phyloP scores from a whole-genome alignment of 1,140 invertebrate species.

The Trypoxylus dichotomus region DNA sequence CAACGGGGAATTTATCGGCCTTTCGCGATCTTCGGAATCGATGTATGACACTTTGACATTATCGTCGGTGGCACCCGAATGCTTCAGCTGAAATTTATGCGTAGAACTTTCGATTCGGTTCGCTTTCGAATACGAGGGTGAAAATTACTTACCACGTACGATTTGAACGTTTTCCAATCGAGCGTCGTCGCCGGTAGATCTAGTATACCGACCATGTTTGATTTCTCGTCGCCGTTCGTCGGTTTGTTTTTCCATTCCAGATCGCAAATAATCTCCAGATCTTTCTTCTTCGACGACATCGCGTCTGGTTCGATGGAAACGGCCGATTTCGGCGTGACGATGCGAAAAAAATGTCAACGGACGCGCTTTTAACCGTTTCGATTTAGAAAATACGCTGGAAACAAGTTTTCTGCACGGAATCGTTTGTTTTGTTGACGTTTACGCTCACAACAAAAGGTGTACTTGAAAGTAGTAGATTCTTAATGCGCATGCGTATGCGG shows the following conservation, averaged over 20 bases:
- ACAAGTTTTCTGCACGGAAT: too few species aligned
- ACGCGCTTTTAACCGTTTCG: not conserved
- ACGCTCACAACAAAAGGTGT: slow-evolving; percentile 1
- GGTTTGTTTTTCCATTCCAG: slow-evolving; percentile 51
- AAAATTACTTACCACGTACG: slow-evolving; percentile 49
- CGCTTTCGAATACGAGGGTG: too few species aligned
- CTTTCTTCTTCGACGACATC: slow-evolving; percentile 46
- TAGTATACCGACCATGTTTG: slow-evolving; percentile 51
- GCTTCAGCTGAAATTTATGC: slow-evolving; percentile 45
- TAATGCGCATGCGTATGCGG: too few species aligned
- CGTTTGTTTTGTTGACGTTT: not conserved
- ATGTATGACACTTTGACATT: slow-evolving; percentile 49
- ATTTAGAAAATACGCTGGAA: not conserved
- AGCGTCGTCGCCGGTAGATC: slow-evolving; percentile 50
- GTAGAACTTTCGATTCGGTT: not conserved
- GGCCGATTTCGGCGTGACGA: not conserved
- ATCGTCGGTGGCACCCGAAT: slow-evolving; percentile 47
- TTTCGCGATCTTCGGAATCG: slow-evolving; percentile 44
- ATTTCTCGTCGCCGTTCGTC: slow-evolving; percentile 45
- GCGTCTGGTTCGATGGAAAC: not conserved
- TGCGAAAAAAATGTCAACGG: not conserved
- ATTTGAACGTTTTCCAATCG: slow-evolving; percentile 52
- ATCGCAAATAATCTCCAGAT: slow-evolving; percentile 51
- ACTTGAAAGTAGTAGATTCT: not conserved
- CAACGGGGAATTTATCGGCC: slow-evolving; percentile 45